Evolutionary conservation across 2,888 invertebrate genomes (phyloP).

Genomic region (Nephrotoma flavescens): DNA sequence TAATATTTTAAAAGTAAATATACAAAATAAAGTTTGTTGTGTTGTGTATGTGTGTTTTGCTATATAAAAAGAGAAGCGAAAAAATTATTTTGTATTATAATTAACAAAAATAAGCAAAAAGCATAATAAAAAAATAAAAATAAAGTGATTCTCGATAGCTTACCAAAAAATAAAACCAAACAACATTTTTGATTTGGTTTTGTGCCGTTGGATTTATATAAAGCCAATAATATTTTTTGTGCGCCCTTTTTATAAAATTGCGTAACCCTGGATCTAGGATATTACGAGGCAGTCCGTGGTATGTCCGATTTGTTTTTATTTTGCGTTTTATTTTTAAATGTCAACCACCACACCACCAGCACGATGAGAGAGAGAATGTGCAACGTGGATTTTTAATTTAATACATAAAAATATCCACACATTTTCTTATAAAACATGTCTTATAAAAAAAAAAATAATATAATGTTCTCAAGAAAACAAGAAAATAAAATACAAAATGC

Average conservation of each 20-base stretch:
- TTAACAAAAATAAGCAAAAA: not conserved
- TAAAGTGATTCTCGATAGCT: not conserved
- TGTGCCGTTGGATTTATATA: not conserved
- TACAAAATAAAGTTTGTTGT: not conserved
- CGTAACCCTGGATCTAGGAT: conserved; percentile 33
- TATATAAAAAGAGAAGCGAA: not conserved
- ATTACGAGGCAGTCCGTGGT: conserved; percentile 34
- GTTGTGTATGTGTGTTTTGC: not conserved
- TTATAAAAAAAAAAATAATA: not conserved
- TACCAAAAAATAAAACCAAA: not conserved
- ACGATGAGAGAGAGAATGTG: not conserved
- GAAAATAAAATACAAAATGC: not conserved
- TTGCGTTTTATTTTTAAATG: not conserved
- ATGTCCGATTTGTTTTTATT: conserved; percentile 11
- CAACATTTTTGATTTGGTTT: not conserved
- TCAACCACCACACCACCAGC: not conserved
- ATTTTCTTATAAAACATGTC: not conserved
- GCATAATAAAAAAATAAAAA: not conserved
- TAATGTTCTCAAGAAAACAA: not conserved
- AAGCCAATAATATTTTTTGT: not conserved
- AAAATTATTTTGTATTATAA: not conserved
- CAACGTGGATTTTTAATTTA: conserved; percentile 1
- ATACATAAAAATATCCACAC: not conserved
- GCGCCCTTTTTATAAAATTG: not conserved
- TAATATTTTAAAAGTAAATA: not conserved